Evolutionary conservation across 2,797 vertebrate genomes (phyloP).

Genomic region (Podarcis siculus): DNA sequence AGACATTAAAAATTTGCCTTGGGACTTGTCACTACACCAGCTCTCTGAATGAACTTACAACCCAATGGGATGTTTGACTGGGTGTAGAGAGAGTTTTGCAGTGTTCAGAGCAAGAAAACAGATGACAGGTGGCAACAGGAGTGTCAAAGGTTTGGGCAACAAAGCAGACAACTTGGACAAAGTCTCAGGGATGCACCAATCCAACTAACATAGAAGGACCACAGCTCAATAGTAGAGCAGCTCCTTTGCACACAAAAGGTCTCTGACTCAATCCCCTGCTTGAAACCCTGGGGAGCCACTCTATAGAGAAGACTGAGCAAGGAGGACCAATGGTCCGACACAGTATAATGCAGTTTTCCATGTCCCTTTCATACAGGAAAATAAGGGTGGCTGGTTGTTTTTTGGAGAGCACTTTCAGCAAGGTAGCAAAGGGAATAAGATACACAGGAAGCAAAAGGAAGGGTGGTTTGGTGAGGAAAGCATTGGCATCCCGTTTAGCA

Average conservation of each 20-base stretch:
- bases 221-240: too few species aligned
- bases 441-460: neutral
- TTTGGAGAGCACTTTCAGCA: too few species aligned
- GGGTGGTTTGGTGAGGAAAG: neutral
- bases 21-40: neutral
- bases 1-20: neutral
- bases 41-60: constrained; percentile 17
- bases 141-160: neutral
- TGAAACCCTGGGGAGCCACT: too few species aligned
- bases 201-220: too few species aligned
- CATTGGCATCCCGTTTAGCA: neutral
- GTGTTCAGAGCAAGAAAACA: neutral
- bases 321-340: too few species aligned
- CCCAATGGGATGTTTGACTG: too few species aligned
- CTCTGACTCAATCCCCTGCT: too few species aligned
- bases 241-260: too few species aligned
- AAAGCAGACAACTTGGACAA: neutral
- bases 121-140: neutral
- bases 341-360: too few species aligned
- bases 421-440: too few species aligned
- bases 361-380: neutral
- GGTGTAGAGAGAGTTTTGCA: neutral
- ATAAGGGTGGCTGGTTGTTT: neutral
- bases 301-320: too few species aligned
- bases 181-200: neutral